A percentile compares a stretch with the other conserved stretches of the same genome.
Conservation (phyloP, 2,797 vertebrate genomes). For the Molossus alvarezi region DNA sequence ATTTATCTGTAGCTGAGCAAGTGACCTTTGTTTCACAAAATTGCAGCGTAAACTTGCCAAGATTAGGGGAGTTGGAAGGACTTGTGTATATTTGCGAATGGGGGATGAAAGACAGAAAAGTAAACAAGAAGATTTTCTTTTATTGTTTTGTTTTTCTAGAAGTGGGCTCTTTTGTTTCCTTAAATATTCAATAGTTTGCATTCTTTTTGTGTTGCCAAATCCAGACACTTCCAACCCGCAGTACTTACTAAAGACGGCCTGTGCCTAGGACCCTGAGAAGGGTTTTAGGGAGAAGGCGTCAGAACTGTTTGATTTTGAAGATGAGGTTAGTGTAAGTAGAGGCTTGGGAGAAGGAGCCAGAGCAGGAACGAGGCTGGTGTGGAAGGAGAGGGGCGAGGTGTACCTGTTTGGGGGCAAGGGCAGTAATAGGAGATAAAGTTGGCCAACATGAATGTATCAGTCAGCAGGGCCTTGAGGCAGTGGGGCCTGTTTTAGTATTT, state of each 20-base stretch:
- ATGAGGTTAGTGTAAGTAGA: neutral
- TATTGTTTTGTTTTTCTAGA: neutral
- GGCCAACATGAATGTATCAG: neutral
- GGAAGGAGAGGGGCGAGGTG: neutral
- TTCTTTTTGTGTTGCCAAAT: neutral
- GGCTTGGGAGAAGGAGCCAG: neutral
- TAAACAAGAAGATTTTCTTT: neutral
- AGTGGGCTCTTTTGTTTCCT: constrained; percentile 28
- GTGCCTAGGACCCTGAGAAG: neutral
- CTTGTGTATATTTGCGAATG: neutral
- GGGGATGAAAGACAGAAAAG: constrained; percentile 60
- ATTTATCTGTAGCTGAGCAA: constrained; percentile 91
- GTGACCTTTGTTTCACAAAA: constrained; percentile 90
- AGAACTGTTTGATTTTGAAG: neutral
- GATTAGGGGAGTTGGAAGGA: constrained; percentile 37
- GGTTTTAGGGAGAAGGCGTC: neutral
- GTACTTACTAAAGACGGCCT: neutral
- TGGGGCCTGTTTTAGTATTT: neutral
- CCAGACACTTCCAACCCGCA: neutral
- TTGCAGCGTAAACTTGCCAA: constrained; percentile 79
- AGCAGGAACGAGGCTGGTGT: neutral
- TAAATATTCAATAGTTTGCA: neutral
- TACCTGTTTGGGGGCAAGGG: neutral
- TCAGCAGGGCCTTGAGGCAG: neutral
- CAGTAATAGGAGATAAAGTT: neutral